Evolutionary conservation across 1,140 invertebrate genomes (phyloP).

Genomic region (Drosophila fuyamai): DNA sequence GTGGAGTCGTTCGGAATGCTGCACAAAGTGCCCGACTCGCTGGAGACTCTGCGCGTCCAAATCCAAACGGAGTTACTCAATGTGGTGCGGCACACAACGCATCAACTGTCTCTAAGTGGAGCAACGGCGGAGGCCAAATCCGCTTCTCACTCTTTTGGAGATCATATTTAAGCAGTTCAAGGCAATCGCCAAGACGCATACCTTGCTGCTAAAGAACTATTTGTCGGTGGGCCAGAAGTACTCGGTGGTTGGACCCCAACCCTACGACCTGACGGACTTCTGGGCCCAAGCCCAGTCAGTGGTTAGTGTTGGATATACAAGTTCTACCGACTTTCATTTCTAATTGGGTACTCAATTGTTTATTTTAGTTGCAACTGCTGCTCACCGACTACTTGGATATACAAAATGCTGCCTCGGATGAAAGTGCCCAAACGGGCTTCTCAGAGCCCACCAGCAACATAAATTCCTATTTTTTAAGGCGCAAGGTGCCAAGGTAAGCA

Average conservation of each 20-base stretch:
- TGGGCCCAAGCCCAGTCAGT: slow-evolving; percentile 95
- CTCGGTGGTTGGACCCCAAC: slow-evolving; percentile 85
- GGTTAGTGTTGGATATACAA: slow-evolving; percentile 86
- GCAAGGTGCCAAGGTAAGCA: slow-evolving; percentile 87
- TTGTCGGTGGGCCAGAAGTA: slow-evolving; percentile 86
- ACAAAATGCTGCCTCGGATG: slow-evolving; percentile 88
- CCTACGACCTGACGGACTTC: slow-evolving; percentile 93
- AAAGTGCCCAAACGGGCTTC: slow-evolving; percentile 86
- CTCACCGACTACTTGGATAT: slow-evolving; percentile 94
- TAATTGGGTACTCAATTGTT: not conserved
- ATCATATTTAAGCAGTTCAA: slow-evolving; percentile 91
- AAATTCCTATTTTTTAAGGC: slow-evolving; percentile 85
- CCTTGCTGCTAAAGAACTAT: slow-evolving; percentile 87
- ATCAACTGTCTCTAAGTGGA: slow-evolving; percentile 87
- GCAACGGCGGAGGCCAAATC: slow-evolving; percentile 68
- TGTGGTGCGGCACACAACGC: slow-evolving; percentile 91
- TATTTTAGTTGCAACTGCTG: slow-evolving; percentile 90
- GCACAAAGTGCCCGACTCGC: slow-evolving; percentile 92
- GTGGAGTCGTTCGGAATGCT: slow-evolving; percentile 94
- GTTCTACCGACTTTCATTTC: not conserved
- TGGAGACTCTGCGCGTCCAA: slow-evolving; percentile 92
- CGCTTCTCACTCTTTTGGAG: slow-evolving; percentile 87
- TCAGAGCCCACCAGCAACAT: slow-evolving; percentile 86
- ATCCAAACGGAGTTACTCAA: slow-evolving; percentile 92
- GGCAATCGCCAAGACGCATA: slow-evolving; percentile 89